Base-by-base conservation (phyloP, 92 coral and sea anemone genomes). In the Parazoanthus darwini region DNA sequence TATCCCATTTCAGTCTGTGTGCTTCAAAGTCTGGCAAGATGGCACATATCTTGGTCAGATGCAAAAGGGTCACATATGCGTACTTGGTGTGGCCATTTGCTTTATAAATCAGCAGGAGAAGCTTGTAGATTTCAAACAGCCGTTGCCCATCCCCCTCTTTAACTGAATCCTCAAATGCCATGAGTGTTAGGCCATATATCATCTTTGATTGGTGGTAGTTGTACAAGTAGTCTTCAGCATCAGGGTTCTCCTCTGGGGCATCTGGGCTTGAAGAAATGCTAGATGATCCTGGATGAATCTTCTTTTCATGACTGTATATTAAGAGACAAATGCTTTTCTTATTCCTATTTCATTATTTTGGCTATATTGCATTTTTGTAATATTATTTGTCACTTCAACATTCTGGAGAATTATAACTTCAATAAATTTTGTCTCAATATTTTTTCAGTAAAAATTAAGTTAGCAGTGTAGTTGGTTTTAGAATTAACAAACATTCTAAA, bases 31-130 rank as follows among this genome's bases (percentile, higher is more conserved):
- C 75, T 16, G 92, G 84, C 42, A 92, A 50, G 44, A 90, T 82
- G 35, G 94, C 91, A 88, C 89, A 87, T 39, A 92, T 56, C 81
- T 90, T 90, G 1, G 82, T 86, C 15, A 92, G 79, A 59, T 81
- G 84, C 23, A 85, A 84, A 9, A 92, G 79, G 15, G 86, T 82
- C 4, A 83, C 94, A 92, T 93, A 91, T 11, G 96, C 91, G 89
- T 91, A 93, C 51, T 93, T 93, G 2, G 78, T 75, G 36, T 93
- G 94, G 16, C 79, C 79, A 65, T 87, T 20, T 63, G 92, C 85
- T 87, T 90, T 92, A 82, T 87, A 92, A 18, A 92, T 50, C 37
- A 92, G 65, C 16, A 92, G 33, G 33, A 56, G 65, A 13, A 56
- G 51, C 43, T 85, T 85, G 39, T 85, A 85, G 0, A 85, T 43